Evolutionary conservation across 2,797 vertebrate species (phyloP), one percentile per base, ranked within the genome.

Genomic region (Pelobates cultripes): DNA sequence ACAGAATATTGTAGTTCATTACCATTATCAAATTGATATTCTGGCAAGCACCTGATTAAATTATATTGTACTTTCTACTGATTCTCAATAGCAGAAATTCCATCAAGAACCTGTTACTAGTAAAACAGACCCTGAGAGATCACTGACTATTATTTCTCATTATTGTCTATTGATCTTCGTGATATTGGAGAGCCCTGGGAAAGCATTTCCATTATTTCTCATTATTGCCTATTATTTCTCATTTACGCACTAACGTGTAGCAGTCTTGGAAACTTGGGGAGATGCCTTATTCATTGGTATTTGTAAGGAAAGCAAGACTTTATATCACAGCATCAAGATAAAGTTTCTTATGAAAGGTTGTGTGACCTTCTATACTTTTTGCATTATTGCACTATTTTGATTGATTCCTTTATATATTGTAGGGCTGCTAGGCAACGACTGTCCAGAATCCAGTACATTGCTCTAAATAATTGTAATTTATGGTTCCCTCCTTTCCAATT

Each of bases 81-180:
- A 83, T 83, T 78, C 41, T 83, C 28, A 71, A 66, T 44, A 66
- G 69, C 10, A 82, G 69, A 43, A 77, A 67, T 63, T 44, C 57
- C 44, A 68, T 83, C 70, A 73, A 64, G 81, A 78, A 78, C 43
- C 53, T 45, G 71, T 78, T 83, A 83, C 66, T 78, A 73, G 78
- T 78, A 83, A 74, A 83, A 78, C 68, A 78, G 71, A 83, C 71
- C 76, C 76, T 79, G 71, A 63, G 71, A 83, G 81, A 83, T 78
- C 63, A 73, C 44, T 74, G 81, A 66, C 81, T 78, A 78, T 83
- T 83, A 83, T 77, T 63, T 72, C 76, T 78, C 81, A 83, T 83
- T 76, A 83, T 83, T 83, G 81, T 73, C 76, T 83, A 83, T 83
- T 83, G 81, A 83, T 83, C 76, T 55, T 78, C 71, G 57, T 83